Evolutionary conservation across 1,140 invertebrate genomes (phyloP).

Genomic region (Muscidifurax raptorellus): DNA sequence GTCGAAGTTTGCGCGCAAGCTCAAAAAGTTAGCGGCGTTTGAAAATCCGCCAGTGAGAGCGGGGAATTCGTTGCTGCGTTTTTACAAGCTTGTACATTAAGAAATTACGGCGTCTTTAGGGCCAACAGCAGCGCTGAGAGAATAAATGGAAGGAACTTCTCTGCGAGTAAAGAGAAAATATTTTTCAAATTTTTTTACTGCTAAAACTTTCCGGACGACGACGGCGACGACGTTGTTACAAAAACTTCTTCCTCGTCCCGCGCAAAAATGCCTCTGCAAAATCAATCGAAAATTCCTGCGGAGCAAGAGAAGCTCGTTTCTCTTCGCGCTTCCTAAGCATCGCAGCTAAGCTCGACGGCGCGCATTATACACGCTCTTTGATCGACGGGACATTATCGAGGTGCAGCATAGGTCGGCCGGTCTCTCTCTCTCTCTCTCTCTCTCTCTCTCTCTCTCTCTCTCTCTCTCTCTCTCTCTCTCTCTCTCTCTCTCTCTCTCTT

Average conservation of each 20-base stretch:
- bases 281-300: neutral
- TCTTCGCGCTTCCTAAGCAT: neutral
- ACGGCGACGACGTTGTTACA: neutral
- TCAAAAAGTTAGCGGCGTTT: slow-evolving; percentile 7
- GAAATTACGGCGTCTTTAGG: slow-evolving; percentile 9
- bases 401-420: neutral
- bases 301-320: no score
- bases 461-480: neutral
- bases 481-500: slow-evolving; percentile 1
- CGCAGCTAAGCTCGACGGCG: neutral
- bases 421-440: neutral
- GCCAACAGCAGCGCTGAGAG: neutral
- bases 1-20: neutral
- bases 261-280: neutral
- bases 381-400: slow-evolving; percentile 56
- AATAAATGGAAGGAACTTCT: neutral
- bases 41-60: neutral
- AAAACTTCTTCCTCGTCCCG: neutral
- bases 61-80: neutral
- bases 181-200: neutral
- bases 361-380: slow-evolving; percentile 44
- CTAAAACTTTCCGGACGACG: neutral
- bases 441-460: neutral
- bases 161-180: neutral
- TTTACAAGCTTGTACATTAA: neutral